phyloP scores from a whole-genome alignment of 92 coral and sea anemone genomes.

The Porites divaricata region DNA sequence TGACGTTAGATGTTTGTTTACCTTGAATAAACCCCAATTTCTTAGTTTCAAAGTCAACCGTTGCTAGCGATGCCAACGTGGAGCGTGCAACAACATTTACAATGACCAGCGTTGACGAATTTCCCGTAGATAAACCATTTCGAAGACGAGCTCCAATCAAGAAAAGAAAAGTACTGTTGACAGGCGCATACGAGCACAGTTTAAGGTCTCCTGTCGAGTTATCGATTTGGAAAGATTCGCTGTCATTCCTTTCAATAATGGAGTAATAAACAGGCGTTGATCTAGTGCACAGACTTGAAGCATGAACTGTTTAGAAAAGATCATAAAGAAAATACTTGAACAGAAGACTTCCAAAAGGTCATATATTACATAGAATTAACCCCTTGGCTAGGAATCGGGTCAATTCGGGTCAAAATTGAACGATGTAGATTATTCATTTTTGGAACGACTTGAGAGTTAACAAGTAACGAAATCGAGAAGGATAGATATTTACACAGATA shows the following conservation, averaged over 20 bases:
- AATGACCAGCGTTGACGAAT: constrained; percentile 2
- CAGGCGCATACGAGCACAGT: neutral
- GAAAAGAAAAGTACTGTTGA: constrained; percentile 38
- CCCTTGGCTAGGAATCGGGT: too few species aligned
- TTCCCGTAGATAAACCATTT: neutral
- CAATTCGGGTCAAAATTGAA: too few species aligned
- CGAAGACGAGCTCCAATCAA: constrained; percentile 36
- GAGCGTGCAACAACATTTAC: constrained; percentile 24
- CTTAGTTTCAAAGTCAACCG: constrained; percentile 33
- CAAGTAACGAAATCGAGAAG: too few species aligned
- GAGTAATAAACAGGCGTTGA: constrained; percentile 32
- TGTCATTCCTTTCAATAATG: constrained; percentile 41
- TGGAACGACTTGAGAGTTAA: too few species aligned
- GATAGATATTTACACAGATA: too few species aligned
- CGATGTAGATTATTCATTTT: too few species aligned
- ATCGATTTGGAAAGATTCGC: constrained; percentile 27
- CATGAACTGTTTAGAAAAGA: constrained; percentile 37
- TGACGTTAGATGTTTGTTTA: neutral
- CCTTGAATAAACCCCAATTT: constrained; percentile 47
- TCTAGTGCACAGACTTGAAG: constrained; percentile 23
- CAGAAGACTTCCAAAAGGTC: too few species aligned
- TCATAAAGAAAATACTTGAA: neutral
- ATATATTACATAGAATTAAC: too few species aligned
- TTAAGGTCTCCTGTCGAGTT: constrained; percentile 54
- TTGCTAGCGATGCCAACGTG: constrained; percentile 29